Evolutionary conservation across 2,888 invertebrate genomes (phyloP), one percentile per base, ranked within the genome.

Genomic region (Polymixis flavicincta): DNA sequence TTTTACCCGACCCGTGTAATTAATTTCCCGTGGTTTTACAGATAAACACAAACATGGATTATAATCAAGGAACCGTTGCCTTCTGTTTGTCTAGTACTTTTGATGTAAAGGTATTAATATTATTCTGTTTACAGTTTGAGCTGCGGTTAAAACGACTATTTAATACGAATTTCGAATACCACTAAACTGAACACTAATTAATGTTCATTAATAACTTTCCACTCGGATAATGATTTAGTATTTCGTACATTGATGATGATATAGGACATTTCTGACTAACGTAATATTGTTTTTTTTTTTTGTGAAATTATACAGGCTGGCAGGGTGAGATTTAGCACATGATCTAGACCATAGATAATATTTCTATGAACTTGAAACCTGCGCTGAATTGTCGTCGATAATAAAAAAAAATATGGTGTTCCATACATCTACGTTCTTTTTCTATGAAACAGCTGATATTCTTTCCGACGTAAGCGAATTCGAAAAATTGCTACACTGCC

Each of bases 21-120:
- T 90, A 89, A 89, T 90, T 87, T 89, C 85, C 74, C 72, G 78
- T 84, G 83, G 85, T 80, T 80, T 84, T 86, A 77, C 76, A 83
- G 77, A 87, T 86, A 87, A 87, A 87, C 85, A 89, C 77, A 85
- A 85, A 86, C 85, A 86, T 74, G 80, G 81, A 78, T 76, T 86
- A 84, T 87, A 85, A 88, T 88, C 76, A 80, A 81, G 81, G 76
- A 76, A 76, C 67, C 45, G 42, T 63, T 64, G 60, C 68, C 68
- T 68, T 76, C 73, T 85, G 88, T 88, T 89, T 88, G 81, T 79
- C 48, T 82, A 37, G 73, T 66, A 81, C 69, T 84, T 83, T 68
- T 76, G 69, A 81, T 80, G 75, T 70, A 65, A 59, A 70, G 73
- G 63, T 68, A 74, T 76, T 67, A 70, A 71, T 72, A 71, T 72